Evolutionary conservation across 2,797 vertebrate genomes (phyloP).

Genomic region (Leptoclinus maculatus): DNA sequence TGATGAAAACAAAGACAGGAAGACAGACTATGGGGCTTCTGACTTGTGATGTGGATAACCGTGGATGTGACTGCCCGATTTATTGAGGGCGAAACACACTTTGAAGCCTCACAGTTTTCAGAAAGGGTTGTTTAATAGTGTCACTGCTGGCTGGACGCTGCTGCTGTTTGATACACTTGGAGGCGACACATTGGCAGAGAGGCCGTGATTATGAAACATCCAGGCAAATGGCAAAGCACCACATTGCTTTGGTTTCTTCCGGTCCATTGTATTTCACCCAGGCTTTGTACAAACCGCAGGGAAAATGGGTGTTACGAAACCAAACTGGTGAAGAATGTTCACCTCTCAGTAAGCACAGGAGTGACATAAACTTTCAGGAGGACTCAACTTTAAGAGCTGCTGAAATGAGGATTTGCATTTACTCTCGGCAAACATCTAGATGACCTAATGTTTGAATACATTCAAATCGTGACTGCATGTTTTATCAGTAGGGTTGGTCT

Average conservation of each 20-base stretch:
- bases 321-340: neutral
- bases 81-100: conserved; percentile 6
- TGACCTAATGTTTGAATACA: neutral
- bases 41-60: conserved; percentile 29
- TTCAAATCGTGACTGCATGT: neutral
- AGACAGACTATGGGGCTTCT: neutral
- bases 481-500: neutral
- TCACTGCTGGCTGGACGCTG: conserved; percentile 33
- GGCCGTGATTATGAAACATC: conserved; percentile 40
- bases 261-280: neutral
- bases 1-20: neutral
- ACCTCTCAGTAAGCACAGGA: neutral
- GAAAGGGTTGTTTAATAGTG: conserved; percentile 6
- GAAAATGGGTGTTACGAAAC: conserved; percentile 15
- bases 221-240: conserved; percentile 26
- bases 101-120: conserved; percentile 17
- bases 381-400: neutral
- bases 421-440: neutral
- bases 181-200: conserved; percentile 12
- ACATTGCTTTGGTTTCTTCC: conserved; percentile 10
- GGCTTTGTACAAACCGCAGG: conserved; percentile 4
- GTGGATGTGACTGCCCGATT: neutral
- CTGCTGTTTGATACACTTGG: conserved; percentile 35
- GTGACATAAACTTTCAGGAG: neutral
- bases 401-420: neutral